phyloP scores from a whole-genome alignment of 1,140 invertebrate genomes.

The Polypedilum pembai region DNA sequence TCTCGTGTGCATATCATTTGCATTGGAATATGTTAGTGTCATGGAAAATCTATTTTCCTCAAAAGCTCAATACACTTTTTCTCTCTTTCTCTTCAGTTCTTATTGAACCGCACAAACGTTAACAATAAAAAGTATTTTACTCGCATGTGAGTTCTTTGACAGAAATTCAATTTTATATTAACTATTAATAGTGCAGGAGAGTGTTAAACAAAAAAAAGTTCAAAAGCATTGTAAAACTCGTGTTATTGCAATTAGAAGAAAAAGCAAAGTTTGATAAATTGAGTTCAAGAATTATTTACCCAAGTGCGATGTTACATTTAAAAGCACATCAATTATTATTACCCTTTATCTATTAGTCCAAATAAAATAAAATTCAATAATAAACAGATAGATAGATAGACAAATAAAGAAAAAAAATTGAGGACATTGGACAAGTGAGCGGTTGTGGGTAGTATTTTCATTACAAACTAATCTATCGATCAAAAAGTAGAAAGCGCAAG shows the following conservation, averaged over 20 bases:
- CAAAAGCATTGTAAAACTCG: too few relatives aligned
- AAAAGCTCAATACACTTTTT: background rate
- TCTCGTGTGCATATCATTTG: background rate
- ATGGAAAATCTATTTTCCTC: background rate
- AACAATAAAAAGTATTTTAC: background rate
- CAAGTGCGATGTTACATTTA: too few relatives aligned
- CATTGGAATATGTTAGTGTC: background rate
- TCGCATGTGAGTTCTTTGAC: background rate
- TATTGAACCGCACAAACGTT: background rate
- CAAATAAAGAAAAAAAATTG: background rate
- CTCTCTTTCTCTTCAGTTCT: background rate
- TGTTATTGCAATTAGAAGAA: too few relatives aligned
- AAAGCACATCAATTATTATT: too few relatives aligned
- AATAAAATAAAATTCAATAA: too few relatives aligned
- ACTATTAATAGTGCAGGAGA: too few relatives aligned
- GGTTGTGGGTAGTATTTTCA: background rate
- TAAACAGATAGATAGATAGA: too few relatives aligned
- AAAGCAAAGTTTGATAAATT: too few relatives aligned
- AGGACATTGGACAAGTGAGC: background rate
- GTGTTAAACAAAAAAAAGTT: too few relatives aligned
- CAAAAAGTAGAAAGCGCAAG: background rate
- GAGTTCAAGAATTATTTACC: too few relatives aligned
- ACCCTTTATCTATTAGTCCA: too few relatives aligned
- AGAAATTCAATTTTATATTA: background rate
- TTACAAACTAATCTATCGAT: constrained; percentile 24